Conservation (phyloP, 2,113 vertebrate genomes). For the Callaeas wilsoni region DNA sequence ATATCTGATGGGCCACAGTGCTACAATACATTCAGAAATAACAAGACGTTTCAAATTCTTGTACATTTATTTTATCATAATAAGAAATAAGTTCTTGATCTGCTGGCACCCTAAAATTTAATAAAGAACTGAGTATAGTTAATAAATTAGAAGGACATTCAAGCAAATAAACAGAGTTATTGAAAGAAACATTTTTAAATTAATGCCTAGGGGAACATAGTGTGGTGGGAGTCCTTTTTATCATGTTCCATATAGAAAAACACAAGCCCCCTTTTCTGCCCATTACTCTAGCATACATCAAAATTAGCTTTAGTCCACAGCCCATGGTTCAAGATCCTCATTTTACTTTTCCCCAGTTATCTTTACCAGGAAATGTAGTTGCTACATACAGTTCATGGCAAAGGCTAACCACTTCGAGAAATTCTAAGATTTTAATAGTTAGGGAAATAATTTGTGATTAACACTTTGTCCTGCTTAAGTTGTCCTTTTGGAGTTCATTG, state of each 20-base stretch:
- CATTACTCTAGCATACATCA: not conserved
- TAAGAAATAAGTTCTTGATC: not conserved
- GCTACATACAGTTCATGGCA: not conserved
- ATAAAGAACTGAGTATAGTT: not conserved
- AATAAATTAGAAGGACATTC: not conserved
- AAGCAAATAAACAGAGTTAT: not conserved
- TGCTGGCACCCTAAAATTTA: not conserved
- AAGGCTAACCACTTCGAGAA: not conserved
- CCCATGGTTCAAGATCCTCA: not conserved
- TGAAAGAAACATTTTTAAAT: not conserved
- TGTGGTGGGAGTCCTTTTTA: not conserved
- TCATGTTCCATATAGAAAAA: not conserved
- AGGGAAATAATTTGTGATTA: not conserved
- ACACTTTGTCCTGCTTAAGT: not conserved
- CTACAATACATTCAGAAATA: not conserved
- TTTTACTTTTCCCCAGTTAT: not conserved
- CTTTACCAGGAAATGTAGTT: not conserved
- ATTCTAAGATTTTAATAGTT: not conserved
- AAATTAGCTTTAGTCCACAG: not conserved
- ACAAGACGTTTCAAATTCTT: not conserved
- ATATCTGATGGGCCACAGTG: not conserved
- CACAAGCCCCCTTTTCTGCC: fast-evolving
- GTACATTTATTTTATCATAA: not conserved
- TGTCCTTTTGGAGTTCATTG: not conserved
- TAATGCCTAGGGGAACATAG: not conserved